Evolutionary conservation across 2,797 vertebrate genomes (phyloP).

Genomic region (Falco berigora): DNA sequence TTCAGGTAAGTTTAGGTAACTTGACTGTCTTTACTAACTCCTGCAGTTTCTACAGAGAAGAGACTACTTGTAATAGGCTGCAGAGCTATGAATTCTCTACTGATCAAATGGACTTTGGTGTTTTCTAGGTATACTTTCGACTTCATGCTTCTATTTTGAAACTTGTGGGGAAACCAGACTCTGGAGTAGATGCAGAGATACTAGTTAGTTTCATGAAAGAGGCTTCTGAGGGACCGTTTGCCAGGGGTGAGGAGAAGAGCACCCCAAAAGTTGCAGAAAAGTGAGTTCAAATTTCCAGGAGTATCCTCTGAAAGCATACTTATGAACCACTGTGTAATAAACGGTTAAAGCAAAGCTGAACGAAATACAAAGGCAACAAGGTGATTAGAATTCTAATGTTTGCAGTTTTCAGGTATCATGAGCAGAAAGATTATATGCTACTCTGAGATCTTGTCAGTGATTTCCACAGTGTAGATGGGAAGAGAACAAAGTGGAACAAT

Average conservation of each 20-base stretch:
- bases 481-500: neutral
- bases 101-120: neutral
- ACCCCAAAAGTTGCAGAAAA: slow-evolving; percentile 87
- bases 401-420: neutral
- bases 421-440: neutral
- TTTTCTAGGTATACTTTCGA: slow-evolving; percentile 88
- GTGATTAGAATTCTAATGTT: neutral
- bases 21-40: neutral
- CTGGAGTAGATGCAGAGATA: slow-evolving; percentile 82
- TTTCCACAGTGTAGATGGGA: neutral
- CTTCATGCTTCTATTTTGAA: slow-evolving; percentile 93
- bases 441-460: neutral
- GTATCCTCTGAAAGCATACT: neutral
- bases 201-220: slow-evolving; percentile 89
- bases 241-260: slow-evolving; percentile 94
- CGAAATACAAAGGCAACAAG: neutral
- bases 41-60: neutral
- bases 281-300: slow-evolving; percentile 73
- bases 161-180: slow-evolving; percentile 79
- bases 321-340: neutral
- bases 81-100: neutral
- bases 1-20: neutral
- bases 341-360: neutral
- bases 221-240: slow-evolving; percentile 90
- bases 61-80: neutral